A percentile compares a stretch with the other conserved stretches of the same genome.
Evolutionary conservation across 2,797 vertebrate species (phyloP).

Genomic region (Pygocentrus nattereri): DNA sequence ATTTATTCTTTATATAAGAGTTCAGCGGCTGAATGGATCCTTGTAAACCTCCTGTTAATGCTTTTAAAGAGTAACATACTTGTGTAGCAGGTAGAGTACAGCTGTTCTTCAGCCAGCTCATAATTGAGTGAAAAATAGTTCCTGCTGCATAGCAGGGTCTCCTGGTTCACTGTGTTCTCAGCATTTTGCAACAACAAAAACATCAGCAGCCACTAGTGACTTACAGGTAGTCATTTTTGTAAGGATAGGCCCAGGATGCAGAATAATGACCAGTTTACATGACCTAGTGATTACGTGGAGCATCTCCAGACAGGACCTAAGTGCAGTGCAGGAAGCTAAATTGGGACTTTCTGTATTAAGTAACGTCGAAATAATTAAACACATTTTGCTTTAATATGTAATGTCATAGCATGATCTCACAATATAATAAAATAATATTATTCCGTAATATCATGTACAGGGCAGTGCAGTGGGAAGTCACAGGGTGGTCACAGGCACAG

Average conservation of each 20-base stretch:
- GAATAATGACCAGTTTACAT: not conserved
- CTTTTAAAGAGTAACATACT: not conserved
- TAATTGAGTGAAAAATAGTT: not conserved
- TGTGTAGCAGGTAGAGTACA: not conserved
- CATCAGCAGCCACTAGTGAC: not conserved
- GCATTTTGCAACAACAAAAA: not conserved
- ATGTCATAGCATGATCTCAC: too few relatives aligned
- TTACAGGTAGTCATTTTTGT: too few relatives aligned
- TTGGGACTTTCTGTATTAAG: not conserved
- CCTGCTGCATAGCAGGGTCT: not conserved
- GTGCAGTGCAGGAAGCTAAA: not conserved
- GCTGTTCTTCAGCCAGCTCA: not conserved
- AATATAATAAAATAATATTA: not conserved
- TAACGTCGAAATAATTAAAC: not conserved
- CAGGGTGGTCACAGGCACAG: not conserved
- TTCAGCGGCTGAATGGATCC: not conserved
- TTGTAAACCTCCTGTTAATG: constrained; percentile 8
- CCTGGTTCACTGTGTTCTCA: not conserved
- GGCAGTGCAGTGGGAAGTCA: not conserved
- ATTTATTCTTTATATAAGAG: constrained; percentile 11
- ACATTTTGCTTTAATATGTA: not conserved
- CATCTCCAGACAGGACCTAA: not conserved
- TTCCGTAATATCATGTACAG: not conserved
- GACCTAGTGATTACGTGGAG: not conserved
- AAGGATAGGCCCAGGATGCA: not conserved